Conservation (phyloP, 2,113 vertebrate species). For the Crypturellus undulatus region DNA sequence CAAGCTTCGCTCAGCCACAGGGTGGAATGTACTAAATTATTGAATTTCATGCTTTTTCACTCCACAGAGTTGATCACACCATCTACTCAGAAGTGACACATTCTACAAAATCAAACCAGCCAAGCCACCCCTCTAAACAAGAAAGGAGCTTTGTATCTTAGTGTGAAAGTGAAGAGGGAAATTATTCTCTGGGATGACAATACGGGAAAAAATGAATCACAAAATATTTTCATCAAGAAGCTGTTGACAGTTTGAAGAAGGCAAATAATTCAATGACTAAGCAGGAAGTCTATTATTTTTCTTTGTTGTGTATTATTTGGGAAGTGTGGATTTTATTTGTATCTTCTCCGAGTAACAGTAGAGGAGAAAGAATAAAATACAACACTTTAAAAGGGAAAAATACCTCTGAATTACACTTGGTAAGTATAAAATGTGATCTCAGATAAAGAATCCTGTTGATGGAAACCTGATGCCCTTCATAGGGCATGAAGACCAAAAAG, state of each 20-base stretch:
- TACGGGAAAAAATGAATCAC: neutral
- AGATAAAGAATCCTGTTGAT: neutral
- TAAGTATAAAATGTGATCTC: neutral
- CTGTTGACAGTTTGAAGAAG: slow-evolving; percentile 29
- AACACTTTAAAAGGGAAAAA: neutral
- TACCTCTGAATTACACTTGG: neutral
- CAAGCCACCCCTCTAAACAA: neutral
- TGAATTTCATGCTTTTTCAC: neutral
- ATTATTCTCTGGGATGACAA: neutral
- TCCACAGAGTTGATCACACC: neutral
- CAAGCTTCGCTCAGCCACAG: neutral
- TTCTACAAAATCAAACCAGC: neutral
- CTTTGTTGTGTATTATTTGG: slow-evolving; percentile 20
- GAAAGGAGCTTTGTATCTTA: neutral
- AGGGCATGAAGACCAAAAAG: neutral
- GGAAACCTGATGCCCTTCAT: neutral
- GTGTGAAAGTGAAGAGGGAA: neutral
- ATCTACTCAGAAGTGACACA: neutral
- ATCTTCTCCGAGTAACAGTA: slow-evolving; percentile 20
- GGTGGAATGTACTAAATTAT: neutral
- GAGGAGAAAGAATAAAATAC: neutral
- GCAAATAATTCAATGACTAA: slow-evolving; percentile 31
- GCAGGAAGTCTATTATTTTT: slow-evolving; percentile 40
- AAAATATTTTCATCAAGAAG: slow-evolving; percentile 15
- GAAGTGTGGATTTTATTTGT: slow-evolving; percentile 44